Base-by-base conservation (phyloP, 2,888 invertebrate species). In the Drosophila prolongata region DNA sequence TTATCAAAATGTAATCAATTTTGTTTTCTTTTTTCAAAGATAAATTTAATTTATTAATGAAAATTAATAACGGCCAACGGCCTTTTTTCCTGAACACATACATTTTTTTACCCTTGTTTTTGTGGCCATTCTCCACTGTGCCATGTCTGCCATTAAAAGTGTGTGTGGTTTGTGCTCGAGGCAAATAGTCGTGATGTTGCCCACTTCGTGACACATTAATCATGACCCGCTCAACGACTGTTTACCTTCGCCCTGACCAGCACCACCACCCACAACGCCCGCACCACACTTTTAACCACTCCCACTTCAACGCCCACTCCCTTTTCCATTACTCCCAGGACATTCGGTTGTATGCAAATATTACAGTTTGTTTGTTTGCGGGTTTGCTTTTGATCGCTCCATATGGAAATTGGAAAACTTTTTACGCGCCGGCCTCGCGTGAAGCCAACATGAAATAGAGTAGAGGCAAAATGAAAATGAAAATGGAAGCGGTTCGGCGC, bases 191-290 rank as follows among this genome's bases (percentile, higher is more conserved):
- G 73, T 64, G 67, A 55, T 87, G 80, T 59, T 87, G 80, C 70
- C 65, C 76, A 80, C 74, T 83, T 87, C 83, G 86, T 85, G 89
- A 76, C 89, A 89, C 88, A 85, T 85, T 85, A 85, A 85, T 85
- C 84, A 85, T 87, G 88, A 89, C 89, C 84, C 75, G 86, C 88
- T 76, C 89, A 89, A 89, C 86, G 83, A 70, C 75, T 79, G 83
- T 82, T 87, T 87, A 89, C 84, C 80, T 79, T 55, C 60, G 74
- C 37, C 49, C 78, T 71, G 60, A 53, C 67, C 65, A 57, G 37
- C 56, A 16, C 42, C 47, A 47, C 49, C 9, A 43, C 19, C 24
- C 19, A 14, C 38, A 30, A 6, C 30, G 8, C 30, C 30, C 1
- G 30, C 30, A 30, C 30, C 30, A 30, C 30, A 30, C 6, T 30